Conservation (phyloP, 2,797 vertebrate species). For the Eutrigla gurnardus region DNA sequence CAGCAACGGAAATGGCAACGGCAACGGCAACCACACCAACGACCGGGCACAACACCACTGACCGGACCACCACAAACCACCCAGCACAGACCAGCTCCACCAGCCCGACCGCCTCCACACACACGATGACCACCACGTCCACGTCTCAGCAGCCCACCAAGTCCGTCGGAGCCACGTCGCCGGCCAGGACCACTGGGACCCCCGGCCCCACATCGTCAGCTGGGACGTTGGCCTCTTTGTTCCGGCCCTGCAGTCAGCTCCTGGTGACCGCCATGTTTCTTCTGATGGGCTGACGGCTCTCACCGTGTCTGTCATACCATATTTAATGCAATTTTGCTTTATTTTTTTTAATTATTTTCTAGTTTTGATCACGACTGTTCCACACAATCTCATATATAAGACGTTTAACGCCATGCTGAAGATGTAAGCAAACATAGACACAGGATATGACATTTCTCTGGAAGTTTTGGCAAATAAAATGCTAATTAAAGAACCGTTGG, state of each 20-base stretch:
- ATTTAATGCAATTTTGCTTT: constrained; percentile 23
- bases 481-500: neutral
- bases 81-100: neutral
- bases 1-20: accelerated
- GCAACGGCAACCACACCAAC: accelerated
- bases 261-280: constrained; percentile 32
- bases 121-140: accelerated
- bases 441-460: neutral
- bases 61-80: neutral
- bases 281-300: constrained; percentile 22
- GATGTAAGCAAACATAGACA: neutral
- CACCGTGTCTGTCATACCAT: neutral
- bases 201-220: accelerated
- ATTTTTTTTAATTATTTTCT: constrained; percentile 11
- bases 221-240: neutral
- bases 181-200: accelerated
- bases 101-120: accelerated
- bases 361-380: neutral
- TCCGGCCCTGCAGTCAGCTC: constrained; percentile 19
- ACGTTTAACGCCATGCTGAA: neutral
- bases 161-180: accelerated
- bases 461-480: constrained; percentile 9
- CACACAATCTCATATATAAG: neutral
- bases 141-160: neutral
- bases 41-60: accelerated